These are phyloP conservation scores for Etheostoma cragini DNA, from an alignment of 2,113 vertebrate species.

Conservation along the genomic window DNA sequence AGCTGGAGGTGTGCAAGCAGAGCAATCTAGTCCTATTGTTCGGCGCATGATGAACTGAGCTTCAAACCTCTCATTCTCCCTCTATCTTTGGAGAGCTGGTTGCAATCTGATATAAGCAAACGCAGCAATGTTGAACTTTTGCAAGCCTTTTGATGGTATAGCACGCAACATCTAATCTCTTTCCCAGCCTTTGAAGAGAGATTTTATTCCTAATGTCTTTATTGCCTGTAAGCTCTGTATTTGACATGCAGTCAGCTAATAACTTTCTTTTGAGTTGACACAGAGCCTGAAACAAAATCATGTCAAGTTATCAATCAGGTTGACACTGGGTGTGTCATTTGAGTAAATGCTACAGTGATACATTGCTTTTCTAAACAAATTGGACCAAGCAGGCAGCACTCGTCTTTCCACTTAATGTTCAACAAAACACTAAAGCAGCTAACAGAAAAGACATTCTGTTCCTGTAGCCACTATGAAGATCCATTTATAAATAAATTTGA, in stretches of 20 bases:
- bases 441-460: slow-evolving; percentile 17
- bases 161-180: neutral
- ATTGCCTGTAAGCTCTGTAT: slow-evolving; percentile 1
- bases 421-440: slow-evolving; percentile 36
- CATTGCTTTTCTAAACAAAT: slow-evolving; percentile 49
- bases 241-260: slow-evolving; percentile 10
- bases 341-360: slow-evolving; percentile 45
- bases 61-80: slow-evolving; percentile 47
- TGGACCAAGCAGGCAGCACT: slow-evolving; percentile 39
- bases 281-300: slow-evolving; percentile 33
- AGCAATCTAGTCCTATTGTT: slow-evolving; percentile 81
- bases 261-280: slow-evolving; percentile 40
- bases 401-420: slow-evolving; percentile 42
- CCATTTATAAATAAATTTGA: neutral
- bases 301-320: slow-evolving; percentile 75
- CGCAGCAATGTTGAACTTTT: slow-evolving; percentile 14
- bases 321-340: slow-evolving; percentile 46
- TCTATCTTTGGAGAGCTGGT: slow-evolving; percentile 19
- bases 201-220: slow-evolving; percentile 16
- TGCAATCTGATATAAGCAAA: slow-evolving; percentile 45
- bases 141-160: neutral
- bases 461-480: slow-evolving; percentile 10
- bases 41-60: slow-evolving; percentile 47
- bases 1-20: slow-evolving; percentile 68
- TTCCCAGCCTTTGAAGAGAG: slow-evolving; percentile 2